A percentile compares a stretch with the other conserved stretches of the same genome.
Evolutionary conservation across 1,140 invertebrate genomes (phyloP).

Genomic region (Drosophila pruinosa): DNA sequence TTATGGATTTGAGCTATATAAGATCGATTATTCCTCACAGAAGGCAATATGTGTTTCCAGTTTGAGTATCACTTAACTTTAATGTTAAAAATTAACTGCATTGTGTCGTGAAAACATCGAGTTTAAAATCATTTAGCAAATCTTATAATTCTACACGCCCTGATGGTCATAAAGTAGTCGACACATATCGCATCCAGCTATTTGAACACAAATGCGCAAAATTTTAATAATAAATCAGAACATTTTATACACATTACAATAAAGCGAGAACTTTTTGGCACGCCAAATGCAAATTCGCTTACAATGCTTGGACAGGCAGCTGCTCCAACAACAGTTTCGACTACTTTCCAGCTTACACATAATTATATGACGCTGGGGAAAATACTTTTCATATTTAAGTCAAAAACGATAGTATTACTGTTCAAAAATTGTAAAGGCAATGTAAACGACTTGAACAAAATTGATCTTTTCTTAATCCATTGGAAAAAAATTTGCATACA

Average conservation of each 20-base stretch:
- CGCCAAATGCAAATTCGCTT: conserved; percentile 66
- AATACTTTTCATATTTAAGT: not conserved
- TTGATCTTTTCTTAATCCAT: too few relatives aligned
- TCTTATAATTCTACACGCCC: not conserved
- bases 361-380: not conserved
- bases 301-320: conserved; percentile 52
- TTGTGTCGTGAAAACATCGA: not conserved
- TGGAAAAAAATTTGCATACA: too few relatives aligned
- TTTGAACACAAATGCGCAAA: conserved; percentile 26
- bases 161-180: not conserved
- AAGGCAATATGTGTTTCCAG: too few relatives aligned
- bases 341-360: conserved; percentile 10
- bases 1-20: too few relatives aligned
- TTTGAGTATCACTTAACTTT: not conserved
- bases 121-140: conserved; percentile 1
- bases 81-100: not conserved
- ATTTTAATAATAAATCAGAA: conserved; percentile 48
- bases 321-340: conserved; percentile 33
- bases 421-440: too few relatives aligned
- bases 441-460: too few relatives aligned
- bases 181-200: conserved; percentile 29
- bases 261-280: conserved; percentile 47
- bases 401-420: not conserved
- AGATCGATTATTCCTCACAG: too few relatives aligned
- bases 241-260: conserved; percentile 62